Conservation (phyloP, 2,113 vertebrate species). For the Cricetomys ansorgei region DNA sequence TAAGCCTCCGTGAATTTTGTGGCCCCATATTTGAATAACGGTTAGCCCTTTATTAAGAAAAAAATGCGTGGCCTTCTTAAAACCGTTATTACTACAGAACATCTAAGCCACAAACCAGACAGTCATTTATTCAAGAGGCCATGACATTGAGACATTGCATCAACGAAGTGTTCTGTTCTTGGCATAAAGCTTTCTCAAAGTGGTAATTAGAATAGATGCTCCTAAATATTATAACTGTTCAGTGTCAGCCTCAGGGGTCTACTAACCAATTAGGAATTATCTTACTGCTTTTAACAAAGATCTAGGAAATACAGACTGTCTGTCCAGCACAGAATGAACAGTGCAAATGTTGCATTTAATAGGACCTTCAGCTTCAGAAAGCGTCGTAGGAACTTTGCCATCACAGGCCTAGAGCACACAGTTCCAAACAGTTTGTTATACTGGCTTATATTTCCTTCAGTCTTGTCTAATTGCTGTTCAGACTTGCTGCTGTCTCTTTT, state of each 20-base stretch:
- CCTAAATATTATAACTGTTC: constrained; percentile 55
- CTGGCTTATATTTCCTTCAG: constrained; percentile 14
- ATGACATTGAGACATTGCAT: constrained; percentile 24
- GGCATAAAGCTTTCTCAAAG: constrained; percentile 52
- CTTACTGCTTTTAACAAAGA: constrained; percentile 68
- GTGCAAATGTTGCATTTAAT: background rate
- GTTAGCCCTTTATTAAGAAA: constrained; percentile 22
- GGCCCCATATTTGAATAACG: constrained; percentile 24
- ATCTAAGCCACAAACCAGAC: constrained; percentile 11
- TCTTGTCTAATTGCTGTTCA: constrained; percentile 51
- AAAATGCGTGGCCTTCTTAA: constrained; percentile 29
- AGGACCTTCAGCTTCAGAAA: constrained; percentile 39
- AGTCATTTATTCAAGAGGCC: constrained; percentile 61
- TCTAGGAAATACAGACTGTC: constrained; percentile 30
- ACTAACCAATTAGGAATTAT: constrained; percentile 60
- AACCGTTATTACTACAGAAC: constrained; percentile 3
- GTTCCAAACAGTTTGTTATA: constrained; percentile 27
- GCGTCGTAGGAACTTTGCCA: constrained; percentile 36
- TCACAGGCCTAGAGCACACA: background rate
- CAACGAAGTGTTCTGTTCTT: constrained; percentile 20
- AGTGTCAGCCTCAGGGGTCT: constrained; percentile 40
- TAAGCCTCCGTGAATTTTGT: background rate
- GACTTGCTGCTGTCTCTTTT: constrained; percentile 27
- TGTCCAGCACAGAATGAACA: constrained; percentile 40
- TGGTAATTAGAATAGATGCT: constrained; percentile 61